Percentiles rank a stretch among this genome's conserved stretches.
These are phyloP conservation scores for Rousettus madagascariensis DNA, from an alignment of 2,797 vertebrate species.

Conservation along the genomic window DNA sequence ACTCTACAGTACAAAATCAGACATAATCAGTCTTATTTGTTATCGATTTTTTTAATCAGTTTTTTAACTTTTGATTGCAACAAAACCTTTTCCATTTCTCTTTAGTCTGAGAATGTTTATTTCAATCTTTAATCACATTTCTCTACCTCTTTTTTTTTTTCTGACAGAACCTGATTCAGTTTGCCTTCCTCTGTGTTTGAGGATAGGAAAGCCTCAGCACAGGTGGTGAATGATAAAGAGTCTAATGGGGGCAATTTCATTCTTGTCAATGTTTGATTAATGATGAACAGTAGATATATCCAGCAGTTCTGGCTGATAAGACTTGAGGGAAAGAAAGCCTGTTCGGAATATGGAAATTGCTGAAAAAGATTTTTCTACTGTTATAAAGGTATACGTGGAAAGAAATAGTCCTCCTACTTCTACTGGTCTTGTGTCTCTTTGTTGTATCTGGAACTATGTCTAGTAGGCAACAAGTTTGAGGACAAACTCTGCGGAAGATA, in stretches of 20 bases:
- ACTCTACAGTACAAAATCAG: not conserved
- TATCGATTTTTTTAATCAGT: not conserved
- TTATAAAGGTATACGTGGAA: not conserved
- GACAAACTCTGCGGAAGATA: not conserved
- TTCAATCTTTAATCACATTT: not conserved
- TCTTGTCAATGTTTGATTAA: not conserved
- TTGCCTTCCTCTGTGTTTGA: not conserved
- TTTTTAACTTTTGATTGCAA: not conserved
- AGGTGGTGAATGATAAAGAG: not conserved
- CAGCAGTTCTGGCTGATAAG: not conserved
- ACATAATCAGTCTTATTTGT: not conserved
- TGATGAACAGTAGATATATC: not conserved
- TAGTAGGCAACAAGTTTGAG: not conserved
- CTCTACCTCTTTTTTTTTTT: not conserved
- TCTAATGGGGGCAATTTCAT: not conserved
- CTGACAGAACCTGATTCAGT: not conserved
- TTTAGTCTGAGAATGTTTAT: not conserved
- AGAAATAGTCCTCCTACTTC: not conserved
- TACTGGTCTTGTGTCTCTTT: not conserved
- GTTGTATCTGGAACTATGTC: not conserved
- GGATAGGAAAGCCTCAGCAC: not conserved
- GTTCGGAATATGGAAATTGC: not conserved
- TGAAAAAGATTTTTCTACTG: constrained; percentile 13
- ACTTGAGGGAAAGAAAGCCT: not conserved
- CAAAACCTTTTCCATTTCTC: not conserved